Evolutionary conservation across 2,113 vertebrate species (phyloP).

Genomic region (Hystrix brachyura): DNA sequence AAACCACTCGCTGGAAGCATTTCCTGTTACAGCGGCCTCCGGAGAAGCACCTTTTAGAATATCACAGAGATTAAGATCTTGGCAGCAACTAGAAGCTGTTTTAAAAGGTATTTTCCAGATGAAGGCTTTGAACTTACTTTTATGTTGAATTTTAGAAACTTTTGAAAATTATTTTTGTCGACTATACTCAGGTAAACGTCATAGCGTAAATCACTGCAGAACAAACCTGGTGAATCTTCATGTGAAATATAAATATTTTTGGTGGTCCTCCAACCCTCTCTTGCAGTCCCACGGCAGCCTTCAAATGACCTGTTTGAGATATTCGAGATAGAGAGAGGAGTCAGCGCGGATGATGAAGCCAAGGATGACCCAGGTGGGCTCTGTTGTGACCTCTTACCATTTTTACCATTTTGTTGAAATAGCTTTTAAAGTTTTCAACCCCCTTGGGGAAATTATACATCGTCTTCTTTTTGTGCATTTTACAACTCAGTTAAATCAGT

Average conservation of each 20-base stretch:
- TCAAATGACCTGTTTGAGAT: conserved; percentile 92
- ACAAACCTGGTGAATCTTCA: conserved; percentile 24
- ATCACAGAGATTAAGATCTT: conserved; percentile 14
- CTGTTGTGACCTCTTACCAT: not conserved
- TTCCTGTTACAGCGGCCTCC: not conserved
- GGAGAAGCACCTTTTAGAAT: not conserved
- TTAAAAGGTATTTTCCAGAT: conserved; percentile 57
- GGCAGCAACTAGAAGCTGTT: not conserved
- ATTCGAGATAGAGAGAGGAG: conserved; percentile 96
- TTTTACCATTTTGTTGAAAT: not conserved
- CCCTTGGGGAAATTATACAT: not conserved
- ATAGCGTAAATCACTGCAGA: not conserved
- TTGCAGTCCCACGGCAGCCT: conserved; percentile 94
- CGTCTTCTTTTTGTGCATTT: not conserved
- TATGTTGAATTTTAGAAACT: conserved; percentile 2
- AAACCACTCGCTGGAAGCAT: not conserved
- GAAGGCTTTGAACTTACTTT: conserved; percentile 29
- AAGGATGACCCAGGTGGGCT: conserved; percentile 95
- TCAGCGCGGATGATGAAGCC: conserved; percentile 94
- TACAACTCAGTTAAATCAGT: not conserved
- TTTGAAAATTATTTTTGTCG: conserved; percentile 56
- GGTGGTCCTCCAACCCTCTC: conserved; percentile 16
- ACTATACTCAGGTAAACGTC: conserved; percentile 46
- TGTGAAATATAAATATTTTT: conserved; percentile 55
- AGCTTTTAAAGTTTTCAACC: conserved; percentile 9